Conservation (phyloP, 2,113 vertebrate genomes). For the Leuciscus idus region DNA sequence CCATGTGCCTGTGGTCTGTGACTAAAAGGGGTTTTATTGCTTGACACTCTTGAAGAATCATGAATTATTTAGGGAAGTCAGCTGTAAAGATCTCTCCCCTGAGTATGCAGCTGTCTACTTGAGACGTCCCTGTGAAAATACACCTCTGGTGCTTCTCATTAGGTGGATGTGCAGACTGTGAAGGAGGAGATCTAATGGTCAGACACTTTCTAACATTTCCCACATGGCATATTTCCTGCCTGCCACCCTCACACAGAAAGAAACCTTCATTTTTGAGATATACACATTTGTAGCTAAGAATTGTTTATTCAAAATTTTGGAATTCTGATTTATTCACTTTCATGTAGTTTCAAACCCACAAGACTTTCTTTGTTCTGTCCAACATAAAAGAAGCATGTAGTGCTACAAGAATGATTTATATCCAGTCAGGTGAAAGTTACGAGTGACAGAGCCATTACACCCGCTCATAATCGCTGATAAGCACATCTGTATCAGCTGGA, state of each 20-base stretch:
- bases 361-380: not conserved
- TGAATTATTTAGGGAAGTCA: conserved; percentile 23
- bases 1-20: not conserved
- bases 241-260: not conserved
- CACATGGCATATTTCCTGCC: not conserved
- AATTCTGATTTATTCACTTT: not conserved
- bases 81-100: conserved; percentile 16
- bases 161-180: not conserved
- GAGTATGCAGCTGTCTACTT: not conserved
- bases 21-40: not conserved
- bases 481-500: not conserved
- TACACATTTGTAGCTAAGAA: not conserved
- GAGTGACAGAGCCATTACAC: not conserved
- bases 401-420: not conserved
- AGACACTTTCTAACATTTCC: not conserved
- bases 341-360: not conserved
- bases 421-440: not conserved
- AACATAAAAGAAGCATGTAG: not conserved
- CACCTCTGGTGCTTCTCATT: conserved; percentile 9
- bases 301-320: not conserved
- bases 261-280: not conserved
- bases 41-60: not conserved
- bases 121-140: not conserved
- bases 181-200: not conserved
- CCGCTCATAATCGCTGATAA: not conserved